A percentile compares a stretch with the other conserved stretches of the same genome.
Conservation (phyloP, 2,113 vertebrate genomes). For the Eclectus roratus region DNA sequence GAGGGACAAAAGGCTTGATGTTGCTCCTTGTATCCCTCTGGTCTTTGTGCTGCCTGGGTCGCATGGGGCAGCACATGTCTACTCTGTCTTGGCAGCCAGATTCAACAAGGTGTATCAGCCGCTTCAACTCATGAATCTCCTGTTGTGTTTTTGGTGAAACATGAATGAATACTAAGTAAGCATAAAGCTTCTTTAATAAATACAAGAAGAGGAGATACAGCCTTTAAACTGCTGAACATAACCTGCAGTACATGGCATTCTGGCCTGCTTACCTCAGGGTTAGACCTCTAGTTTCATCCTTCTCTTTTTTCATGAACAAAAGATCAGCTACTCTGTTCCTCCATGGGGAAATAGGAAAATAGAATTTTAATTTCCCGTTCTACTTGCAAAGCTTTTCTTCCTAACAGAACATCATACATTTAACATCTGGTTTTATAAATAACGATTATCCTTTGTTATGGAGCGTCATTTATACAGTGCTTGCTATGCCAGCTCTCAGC, state of each 20-base stretch:
- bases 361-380: neutral
- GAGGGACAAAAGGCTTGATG: neutral
- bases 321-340: neutral
- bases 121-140: neutral
- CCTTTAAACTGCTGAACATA: neutral
- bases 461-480: neutral
- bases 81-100: neutral
- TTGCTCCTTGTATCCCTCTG: neutral
- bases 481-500: neutral
- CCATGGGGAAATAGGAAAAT: neutral
- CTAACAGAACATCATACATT: neutral
- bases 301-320: neutral
- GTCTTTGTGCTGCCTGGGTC: neutral
- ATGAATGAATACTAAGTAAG: neutral
- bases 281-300: neutral
- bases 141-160: neutral
- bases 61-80: neutral
- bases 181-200: neutral
- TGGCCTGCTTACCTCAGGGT: neutral
- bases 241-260: neutral
- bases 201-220: neutral
- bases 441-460: neutral
- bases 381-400: neutral
- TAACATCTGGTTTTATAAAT: neutral
- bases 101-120: neutral